Evolutionary conservation across 2,797 vertebrate species (phyloP), one percentile per base, ranked within the genome.

Genomic region (Sitta carolinensis): DNA sequence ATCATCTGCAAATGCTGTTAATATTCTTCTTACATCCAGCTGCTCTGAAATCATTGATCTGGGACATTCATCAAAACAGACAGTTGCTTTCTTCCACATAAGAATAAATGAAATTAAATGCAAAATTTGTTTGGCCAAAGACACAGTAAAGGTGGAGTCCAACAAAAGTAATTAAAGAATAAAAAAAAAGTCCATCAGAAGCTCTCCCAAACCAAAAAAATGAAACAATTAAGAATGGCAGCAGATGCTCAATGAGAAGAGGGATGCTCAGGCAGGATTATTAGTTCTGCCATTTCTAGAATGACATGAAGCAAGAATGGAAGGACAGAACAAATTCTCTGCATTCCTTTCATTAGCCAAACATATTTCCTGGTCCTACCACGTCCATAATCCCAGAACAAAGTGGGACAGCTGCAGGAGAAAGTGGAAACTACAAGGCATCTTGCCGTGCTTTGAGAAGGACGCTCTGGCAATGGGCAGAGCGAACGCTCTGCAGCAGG

Each of bases 201-300:
- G 34, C 43, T 48, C 27, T 57, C 22, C 12, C 40, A 43, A 64
- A 73, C n/a, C n/a, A 27, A 16, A 55, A 72, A 76, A 72, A 54
- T 2, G 27, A 70, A 58, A 7, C 45, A 48, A 61, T 67, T 84
- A 78, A 43, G 40, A 94, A 68, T 26, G 86, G 18, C 38, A 89
- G 62, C 62, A 93, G 68, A 87, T 66, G 51, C 38, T 75, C 43
- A 57, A 1, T 19, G 38, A 89, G 73, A 76, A 91, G 34, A 76
- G 9, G 27, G 70, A 79, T 15, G 2, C 72, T 84, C 40, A 50
- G 42, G 75, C 57, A 70, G 45, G 51, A 91, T 87, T 91, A 91
- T 87, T 91, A 84, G 40, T 69, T 90, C 79, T 94, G 83, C 42
- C 79, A 55, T 70, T 88, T 91, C 73, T 70, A 85, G 27, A 61